phyloP scores from a whole-genome alignment of 1,140 invertebrate genomes.

The Rhizoglyphus robini region DNA sequence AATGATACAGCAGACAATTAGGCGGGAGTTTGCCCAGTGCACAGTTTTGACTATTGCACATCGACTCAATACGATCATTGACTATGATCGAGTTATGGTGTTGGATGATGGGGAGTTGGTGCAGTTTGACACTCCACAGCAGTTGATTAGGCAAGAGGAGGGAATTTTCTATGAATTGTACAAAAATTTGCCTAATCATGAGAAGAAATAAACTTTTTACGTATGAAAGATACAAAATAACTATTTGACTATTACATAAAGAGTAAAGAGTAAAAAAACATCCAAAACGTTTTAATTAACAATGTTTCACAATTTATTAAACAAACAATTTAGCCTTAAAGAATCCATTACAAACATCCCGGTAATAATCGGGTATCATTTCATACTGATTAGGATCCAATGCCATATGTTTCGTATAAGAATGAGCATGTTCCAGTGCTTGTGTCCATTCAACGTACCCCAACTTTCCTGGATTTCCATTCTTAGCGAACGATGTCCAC shows the following conservation, averaged over 20 bases:
- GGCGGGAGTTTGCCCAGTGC: slow-evolving; percentile 51
- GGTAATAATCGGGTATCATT: neutral
- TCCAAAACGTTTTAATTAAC: too few species aligned
- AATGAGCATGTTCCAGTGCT: neutral
- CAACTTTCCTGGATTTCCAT: slow-evolving; percentile 13
- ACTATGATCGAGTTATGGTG: slow-evolving; percentile 55
- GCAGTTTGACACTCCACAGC: slow-evolving; percentile 33
- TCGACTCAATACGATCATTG: slow-evolving; percentile 62
- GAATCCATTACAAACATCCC: neutral
- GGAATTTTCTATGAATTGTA: neutral
- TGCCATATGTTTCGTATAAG: neutral
- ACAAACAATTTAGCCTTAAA: neutral
- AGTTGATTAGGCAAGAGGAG: slow-evolving; percentile 27
- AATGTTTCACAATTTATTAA: too few species aligned
- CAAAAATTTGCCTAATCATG: neutral
- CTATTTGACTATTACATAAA: too few species aligned
- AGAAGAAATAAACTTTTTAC: too few species aligned
- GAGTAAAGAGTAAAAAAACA: too few species aligned
- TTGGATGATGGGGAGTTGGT: slow-evolving; percentile 47
- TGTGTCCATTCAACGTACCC: neutral
- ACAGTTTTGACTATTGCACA: slow-evolving; percentile 70
- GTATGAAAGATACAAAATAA: too few species aligned
- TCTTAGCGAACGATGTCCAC: slow-evolving; percentile 24
- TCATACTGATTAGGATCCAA: too few species aligned
- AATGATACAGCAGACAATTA: slow-evolving; percentile 57